Evolutionary conservation across 92 coral and sea anemone species (phyloP).

Genomic region (Diadumene lineata): DNA sequence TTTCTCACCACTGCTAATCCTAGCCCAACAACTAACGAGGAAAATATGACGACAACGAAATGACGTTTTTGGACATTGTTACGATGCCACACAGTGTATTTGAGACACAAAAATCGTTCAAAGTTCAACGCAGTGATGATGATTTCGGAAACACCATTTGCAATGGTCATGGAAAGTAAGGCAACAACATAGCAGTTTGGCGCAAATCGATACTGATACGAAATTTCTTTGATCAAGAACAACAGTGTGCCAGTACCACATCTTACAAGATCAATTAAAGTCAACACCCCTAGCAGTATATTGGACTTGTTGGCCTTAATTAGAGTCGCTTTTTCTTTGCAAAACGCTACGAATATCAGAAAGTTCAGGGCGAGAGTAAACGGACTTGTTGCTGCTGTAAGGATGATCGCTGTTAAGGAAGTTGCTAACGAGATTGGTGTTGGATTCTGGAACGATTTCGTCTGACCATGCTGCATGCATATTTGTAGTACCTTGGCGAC

Average conservation of each 20-base stretch:
- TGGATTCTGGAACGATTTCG: not conserved
- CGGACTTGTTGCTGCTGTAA: not conserved
- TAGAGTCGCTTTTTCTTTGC: not conserved
- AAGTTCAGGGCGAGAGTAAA: not conserved
- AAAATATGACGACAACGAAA: not conserved
- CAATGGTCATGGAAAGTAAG: not conserved
- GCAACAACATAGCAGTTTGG: not conserved
- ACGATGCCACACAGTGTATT: not conserved
- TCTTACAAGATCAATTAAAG: not conserved
- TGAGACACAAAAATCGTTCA: not conserved
- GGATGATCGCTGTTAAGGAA: not conserved
- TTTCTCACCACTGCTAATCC: not conserved
- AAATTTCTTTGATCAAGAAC: not conserved
- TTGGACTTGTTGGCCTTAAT: not conserved
- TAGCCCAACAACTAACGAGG: not conserved
- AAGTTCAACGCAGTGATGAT: not conserved
- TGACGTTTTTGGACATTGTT: not conserved
- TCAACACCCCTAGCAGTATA: not conserved
- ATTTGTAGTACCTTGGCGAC: not conserved
- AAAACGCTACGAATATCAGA: not conserved
- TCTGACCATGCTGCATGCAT: not conserved
- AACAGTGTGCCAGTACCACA: not conserved
- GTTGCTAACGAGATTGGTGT: not conserved
- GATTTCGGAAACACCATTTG: not conserved
- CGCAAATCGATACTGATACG: not conserved